These are phyloP conservation scores for Apodemia duryi DNA, from an alignment of 2,888 invertebrate genomes.

Conservation along the genomic window DNA sequence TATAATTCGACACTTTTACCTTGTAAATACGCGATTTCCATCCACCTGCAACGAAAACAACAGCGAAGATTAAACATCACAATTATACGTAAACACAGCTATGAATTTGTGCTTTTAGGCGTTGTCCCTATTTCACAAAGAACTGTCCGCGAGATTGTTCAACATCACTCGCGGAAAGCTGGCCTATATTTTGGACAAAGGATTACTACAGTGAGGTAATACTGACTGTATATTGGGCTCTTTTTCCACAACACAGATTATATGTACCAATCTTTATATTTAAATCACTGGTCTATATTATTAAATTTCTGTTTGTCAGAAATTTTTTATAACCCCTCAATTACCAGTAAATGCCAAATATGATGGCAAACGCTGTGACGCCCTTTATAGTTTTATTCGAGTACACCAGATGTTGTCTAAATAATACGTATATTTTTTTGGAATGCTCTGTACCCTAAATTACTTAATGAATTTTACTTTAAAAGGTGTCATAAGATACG, in stretches of 20 bases:
- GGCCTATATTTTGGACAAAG: constrained; percentile 13
- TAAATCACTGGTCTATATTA: not conserved
- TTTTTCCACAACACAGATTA: not conserved
- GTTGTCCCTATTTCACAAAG: constrained; percentile 7
- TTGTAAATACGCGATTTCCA: constrained; percentile 4
- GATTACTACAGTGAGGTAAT: constrained; percentile 2
- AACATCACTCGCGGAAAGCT: constrained; percentile 10
- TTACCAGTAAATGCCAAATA: too few species aligned
- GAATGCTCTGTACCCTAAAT: too few species aligned
- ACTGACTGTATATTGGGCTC: not conserved
- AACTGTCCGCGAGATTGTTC: constrained; percentile 14
- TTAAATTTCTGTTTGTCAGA: too few species aligned
- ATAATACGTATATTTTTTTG: too few species aligned
- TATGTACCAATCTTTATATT: not conserved
- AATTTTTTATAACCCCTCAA: too few species aligned
- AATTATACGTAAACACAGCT: constrained; percentile 3
- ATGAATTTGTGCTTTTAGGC: constrained; percentile 8
- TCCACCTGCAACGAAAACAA: not conserved
- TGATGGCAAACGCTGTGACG: too few species aligned
- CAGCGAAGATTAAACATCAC: not conserved
- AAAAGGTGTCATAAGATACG: too few species aligned
- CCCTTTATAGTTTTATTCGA: too few species aligned
- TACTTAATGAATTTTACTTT: too few species aligned
- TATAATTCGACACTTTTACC: not conserved
- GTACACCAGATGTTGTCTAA: too few species aligned